Evolutionary conservation across 2,888 invertebrate species (phyloP).

Genomic region (Phaedon cochleariae): DNA sequence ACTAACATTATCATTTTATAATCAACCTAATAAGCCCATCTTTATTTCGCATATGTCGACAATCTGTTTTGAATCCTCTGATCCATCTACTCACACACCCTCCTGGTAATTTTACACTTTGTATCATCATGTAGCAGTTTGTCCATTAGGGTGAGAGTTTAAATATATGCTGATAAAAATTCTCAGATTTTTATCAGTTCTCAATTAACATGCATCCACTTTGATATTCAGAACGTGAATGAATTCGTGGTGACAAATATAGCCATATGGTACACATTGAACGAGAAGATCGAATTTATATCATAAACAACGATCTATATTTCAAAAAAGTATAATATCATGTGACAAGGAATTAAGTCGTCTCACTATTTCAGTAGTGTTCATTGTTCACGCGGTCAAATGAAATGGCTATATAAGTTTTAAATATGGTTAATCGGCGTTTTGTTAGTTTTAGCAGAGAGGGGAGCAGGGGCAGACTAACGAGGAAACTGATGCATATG

Average conservation of each 20-base stretch:
- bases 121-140: slow-evolving; percentile 27
- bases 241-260: neutral
- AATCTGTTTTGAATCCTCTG: slow-evolving; percentile 16
- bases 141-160: slow-evolving; percentile 41
- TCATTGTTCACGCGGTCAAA: too few species aligned
- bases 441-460: too few species aligned
- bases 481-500: too few species aligned
- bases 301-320: neutral
- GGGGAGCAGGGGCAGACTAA: too few species aligned
- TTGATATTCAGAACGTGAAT: too few species aligned
- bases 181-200: slow-evolving; percentile 44
- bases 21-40: neutral
- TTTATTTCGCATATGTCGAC: slow-evolving; percentile 23
- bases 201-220: slow-evolving; percentile 42
- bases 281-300: slow-evolving; percentile 6
- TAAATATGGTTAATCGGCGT: too few species aligned
- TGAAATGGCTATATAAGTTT: too few species aligned
- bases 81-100: slow-evolving; percentile 28
- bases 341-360: too few species aligned
- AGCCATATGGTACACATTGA: slow-evolving; percentile 10
- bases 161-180: slow-evolving; percentile 36
- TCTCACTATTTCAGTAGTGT: too few species aligned
- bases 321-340: neutral
- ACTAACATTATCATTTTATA: neutral
- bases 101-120: slow-evolving; percentile 37